Conservation (phyloP, 2,888 invertebrate species). For the Hirudinaria manillensis region DNA sequence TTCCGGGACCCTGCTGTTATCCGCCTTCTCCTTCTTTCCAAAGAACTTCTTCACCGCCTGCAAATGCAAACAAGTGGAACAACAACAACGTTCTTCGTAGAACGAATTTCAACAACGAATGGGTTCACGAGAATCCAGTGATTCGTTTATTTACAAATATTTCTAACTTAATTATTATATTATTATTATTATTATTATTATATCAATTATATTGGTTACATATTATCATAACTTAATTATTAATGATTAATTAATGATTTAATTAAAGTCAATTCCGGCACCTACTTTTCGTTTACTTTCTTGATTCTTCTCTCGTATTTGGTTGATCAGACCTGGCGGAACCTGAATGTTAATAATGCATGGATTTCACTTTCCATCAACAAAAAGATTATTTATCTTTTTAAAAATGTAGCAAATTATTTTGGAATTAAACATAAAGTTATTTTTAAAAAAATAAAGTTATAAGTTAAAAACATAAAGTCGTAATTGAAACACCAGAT, state of each 20-base stretch:
- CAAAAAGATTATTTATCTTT: too few species aligned
- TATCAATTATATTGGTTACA: background rate
- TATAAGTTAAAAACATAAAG: too few species aligned
- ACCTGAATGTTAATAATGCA: background rate
- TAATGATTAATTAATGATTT: too few species aligned
- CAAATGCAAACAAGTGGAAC: too few species aligned
- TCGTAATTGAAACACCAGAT: too few species aligned
- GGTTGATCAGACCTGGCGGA: slow-evolving; percentile 25
- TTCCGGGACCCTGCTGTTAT: background rate
- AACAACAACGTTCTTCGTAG: background rate
- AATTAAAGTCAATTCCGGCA: background rate
- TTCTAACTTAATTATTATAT: background rate
- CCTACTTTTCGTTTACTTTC: slow-evolving; percentile 19
- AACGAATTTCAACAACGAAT: background rate
- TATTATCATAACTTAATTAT: background rate
- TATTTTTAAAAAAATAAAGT: too few species aligned
- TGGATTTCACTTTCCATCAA: too few species aligned
- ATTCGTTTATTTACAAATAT: background rate
- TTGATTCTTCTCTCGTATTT: slow-evolving; percentile 34
- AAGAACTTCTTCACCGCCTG: slow-evolving; percentile 13
- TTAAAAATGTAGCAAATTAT: too few species aligned
- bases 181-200: background rate
- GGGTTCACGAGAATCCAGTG: background rate
- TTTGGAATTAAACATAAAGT: too few species aligned
- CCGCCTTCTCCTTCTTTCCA: slow-evolving; percentile 8